These are phyloP conservation scores for Electrophaes corylata DNA, from an alignment of 2,888 invertebrate species.

Conservation along the genomic window DNA sequence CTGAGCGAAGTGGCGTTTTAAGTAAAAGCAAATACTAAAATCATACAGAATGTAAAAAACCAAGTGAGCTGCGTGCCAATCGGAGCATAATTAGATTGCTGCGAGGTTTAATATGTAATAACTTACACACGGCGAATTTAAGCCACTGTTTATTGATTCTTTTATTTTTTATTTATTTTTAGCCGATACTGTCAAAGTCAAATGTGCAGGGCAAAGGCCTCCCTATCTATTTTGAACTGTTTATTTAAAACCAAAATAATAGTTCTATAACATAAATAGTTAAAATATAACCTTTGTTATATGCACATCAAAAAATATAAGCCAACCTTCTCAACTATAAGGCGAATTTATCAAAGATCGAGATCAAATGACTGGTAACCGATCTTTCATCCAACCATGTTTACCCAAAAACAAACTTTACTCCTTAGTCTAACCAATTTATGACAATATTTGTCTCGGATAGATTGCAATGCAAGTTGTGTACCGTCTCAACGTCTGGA, in stretches of 20 bases:
- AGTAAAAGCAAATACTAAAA: not conserved
- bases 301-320: not conserved
- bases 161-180: too few relatives aligned
- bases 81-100: too few relatives aligned
- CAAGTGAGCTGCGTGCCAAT: too few relatives aligned
- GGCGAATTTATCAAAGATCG: slow-evolving; percentile 6
- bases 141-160: too few relatives aligned
- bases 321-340: not conserved
- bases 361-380: slow-evolving; percentile 22
- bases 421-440: slow-evolving; percentile 43
- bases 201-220: too few relatives aligned
- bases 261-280: too few relatives aligned
- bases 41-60: too few relatives aligned
- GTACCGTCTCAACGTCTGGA: slow-evolving; percentile 39
- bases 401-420: slow-evolving; percentile 47
- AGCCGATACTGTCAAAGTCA: too few relatives aligned
- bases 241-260: too few relatives aligned
- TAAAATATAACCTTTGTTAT: not conserved
- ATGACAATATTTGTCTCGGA: slow-evolving; percentile 52
- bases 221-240: too few relatives aligned
- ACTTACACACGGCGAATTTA: too few relatives aligned
- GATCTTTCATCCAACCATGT: slow-evolving; percentile 38
- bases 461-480: slow-evolving; percentile 39
- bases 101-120: too few relatives aligned
- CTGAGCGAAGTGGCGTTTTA: not conserved